Conservation (phyloP, 2,113 vertebrate species). For the Urocitellus parryii region DNA sequence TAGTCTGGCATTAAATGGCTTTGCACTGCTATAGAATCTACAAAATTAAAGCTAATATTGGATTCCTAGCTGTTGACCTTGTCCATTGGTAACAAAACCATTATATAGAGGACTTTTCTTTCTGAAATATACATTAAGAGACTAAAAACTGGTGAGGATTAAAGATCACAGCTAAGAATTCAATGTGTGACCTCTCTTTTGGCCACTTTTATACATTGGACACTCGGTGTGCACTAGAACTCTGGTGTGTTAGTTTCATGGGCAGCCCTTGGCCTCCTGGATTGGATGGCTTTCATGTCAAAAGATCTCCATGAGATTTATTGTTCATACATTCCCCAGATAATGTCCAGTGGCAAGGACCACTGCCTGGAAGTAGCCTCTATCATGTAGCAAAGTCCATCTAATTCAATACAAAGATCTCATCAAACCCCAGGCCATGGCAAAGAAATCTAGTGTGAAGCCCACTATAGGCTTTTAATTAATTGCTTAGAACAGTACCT, state of each 20-base stretch:
- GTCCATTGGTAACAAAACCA: not conserved
- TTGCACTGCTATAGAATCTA: not conserved
- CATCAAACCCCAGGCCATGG: not conserved
- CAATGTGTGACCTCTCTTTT: not conserved
- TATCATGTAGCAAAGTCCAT: not conserved
- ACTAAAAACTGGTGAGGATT: not conserved
- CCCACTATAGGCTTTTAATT: not conserved
- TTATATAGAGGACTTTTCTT: not conserved
- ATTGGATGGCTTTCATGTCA: conserved; percentile 18
- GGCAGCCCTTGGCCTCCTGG: not conserved
- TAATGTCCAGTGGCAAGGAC: not conserved
- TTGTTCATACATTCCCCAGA: not conserved
- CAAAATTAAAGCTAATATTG: not conserved
- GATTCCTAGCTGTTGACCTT: not conserved
- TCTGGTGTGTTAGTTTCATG: not conserved
- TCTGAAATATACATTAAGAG: not conserved
- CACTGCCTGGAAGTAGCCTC: not conserved
- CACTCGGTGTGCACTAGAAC: not conserved
- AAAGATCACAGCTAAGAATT: not conserved
- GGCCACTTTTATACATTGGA: not conserved
- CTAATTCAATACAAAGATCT: not conserved
- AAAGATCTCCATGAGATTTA: conserved; percentile 32
- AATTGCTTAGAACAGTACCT: not conserved
- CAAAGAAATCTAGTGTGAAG: not conserved
- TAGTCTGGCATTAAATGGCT: not conserved